Conservation (phyloP, 2,797 vertebrate genomes). For the Syndactyla subalaris region DNA sequence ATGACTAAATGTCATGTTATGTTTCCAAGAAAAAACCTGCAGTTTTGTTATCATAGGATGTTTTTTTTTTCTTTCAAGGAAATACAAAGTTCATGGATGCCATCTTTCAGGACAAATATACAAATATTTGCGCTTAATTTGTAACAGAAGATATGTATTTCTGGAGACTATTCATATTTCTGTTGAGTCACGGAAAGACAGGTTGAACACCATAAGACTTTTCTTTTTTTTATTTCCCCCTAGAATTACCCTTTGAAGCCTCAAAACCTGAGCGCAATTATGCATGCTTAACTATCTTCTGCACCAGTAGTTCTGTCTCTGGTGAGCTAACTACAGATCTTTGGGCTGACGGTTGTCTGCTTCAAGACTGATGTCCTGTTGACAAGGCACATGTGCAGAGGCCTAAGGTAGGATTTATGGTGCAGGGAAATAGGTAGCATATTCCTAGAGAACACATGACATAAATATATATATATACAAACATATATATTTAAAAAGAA, state of each 20-base stretch:
- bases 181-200: not conserved
- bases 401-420: not conserved
- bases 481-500: not conserved
- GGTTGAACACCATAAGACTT: not conserved
- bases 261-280: not conserved
- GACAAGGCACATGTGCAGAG: not conserved
- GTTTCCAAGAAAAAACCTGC: not conserved
- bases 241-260: not conserved
- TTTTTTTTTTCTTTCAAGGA: not conserved
- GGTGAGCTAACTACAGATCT: not conserved
- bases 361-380: not conserved
- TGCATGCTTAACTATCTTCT: not conserved
- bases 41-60: not conserved
- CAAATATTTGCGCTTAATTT: not conserved
- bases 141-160: not conserved
- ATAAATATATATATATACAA: not conserved
- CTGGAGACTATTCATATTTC: not conserved
- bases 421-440: not conserved
- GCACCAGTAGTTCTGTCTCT: constrained; percentile 16
- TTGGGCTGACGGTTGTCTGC: not conserved
- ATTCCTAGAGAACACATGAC: not conserved
- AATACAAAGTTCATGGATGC: not conserved
- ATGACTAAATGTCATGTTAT: not conserved
- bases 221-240: not conserved
- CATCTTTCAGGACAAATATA: not conserved